Evolutionary conservation across 1,140 invertebrate species (phyloP), one percentile per base, ranked within the genome.

Genomic region (Carposina sasakii): DNA sequence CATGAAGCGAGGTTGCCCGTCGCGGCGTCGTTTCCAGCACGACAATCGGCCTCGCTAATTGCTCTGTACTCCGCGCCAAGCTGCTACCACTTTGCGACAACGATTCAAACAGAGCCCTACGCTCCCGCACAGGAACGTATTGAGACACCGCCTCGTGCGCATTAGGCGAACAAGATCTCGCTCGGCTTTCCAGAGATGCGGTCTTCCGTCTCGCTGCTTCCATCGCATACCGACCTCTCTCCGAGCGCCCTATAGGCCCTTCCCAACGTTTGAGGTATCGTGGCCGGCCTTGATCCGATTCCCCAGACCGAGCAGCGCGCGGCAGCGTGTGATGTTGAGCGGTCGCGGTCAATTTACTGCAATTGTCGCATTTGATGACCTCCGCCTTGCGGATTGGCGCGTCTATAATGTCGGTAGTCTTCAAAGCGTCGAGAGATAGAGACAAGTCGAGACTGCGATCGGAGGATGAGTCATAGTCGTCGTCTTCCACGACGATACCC

Each of bases 381-480:
- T 76, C 66, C 24, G 71, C 65, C 64, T 70, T 77, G 46, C 71
- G 65, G 23, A 70, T 54, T 22, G 74, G 70, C 55, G 76, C 71
- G 46, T 81, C 78, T 48, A 81, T 65, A 49, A 69, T 61, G 52
- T 77, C 74, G 2, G 74, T 70, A 45, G 71, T 71, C 48, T 79
- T 81, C 24, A 83, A 53, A 20, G 71, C 74, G 63, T 83, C 78
- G 45, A 79, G 72, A 53, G 78, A 79, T 22, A 81, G 67, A 51
- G 76, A 76, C 21, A 83, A 65, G 64, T 83, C 76, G 51, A 83
- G 69, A 63, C 79, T 83, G 69, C 79, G 79, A 57, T 83, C 79
- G 72, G 79, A 83, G 67, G 79, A 83, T 64, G 79, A 83, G 74
- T 83, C 79, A 71, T 81, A 83, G 65, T 83, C 79, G 79, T 83